These are phyloP conservation scores for Drosophila kambysellisi DNA, from an alignment of 2,888 invertebrate genomes.

Conservation along the genomic window DNA sequence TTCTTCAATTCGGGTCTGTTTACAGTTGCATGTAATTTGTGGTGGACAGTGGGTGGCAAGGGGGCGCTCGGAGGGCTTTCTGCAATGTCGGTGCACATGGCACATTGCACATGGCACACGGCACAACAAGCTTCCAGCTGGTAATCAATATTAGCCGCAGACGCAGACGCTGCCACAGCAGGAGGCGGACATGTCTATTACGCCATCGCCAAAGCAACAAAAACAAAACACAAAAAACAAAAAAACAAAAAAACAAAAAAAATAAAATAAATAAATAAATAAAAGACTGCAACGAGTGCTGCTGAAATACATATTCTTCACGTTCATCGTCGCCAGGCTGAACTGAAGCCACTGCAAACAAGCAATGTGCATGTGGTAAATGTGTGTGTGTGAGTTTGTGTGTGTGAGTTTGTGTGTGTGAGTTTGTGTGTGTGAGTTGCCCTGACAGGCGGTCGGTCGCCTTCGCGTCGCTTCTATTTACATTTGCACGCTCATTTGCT, in stretches of 20 bases:
- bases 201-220: slow-evolving; percentile 64
- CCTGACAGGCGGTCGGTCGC: slow-evolving; percentile 30
- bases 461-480: slow-evolving; percentile 66
- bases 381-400: not conserved
- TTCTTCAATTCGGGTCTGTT: slow-evolving; percentile 3
- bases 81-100: not conserved
- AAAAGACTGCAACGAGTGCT: slow-evolving; percentile 41
- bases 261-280: slow-evolving; percentile 17
- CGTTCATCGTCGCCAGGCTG: slow-evolving; percentile 56
- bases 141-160: slow-evolving; percentile 53
- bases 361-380: slow-evolving; percentile 31
- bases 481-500: slow-evolving; percentile 60
- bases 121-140: slow-evolving; percentile 54
- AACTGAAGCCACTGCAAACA: slow-evolving; percentile 18
- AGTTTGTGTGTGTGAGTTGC: slow-evolving; percentile 6
- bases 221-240: not conserved
- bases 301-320: slow-evolving; percentile 56
- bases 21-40: slow-evolving; percentile 3
- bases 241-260: not conserved
- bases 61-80: not conserved
- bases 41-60: not conserved
- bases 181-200: slow-evolving; percentile 70
- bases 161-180: slow-evolving; percentile 54
- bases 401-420: slow-evolving; percentile 9
- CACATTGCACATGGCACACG: slow-evolving; percentile 5